Percentiles rank a stretch among this genome's conserved stretches.
Conservation (phyloP, 1,140 invertebrate genomes). For the Oryctes rhinoceros region DNA sequence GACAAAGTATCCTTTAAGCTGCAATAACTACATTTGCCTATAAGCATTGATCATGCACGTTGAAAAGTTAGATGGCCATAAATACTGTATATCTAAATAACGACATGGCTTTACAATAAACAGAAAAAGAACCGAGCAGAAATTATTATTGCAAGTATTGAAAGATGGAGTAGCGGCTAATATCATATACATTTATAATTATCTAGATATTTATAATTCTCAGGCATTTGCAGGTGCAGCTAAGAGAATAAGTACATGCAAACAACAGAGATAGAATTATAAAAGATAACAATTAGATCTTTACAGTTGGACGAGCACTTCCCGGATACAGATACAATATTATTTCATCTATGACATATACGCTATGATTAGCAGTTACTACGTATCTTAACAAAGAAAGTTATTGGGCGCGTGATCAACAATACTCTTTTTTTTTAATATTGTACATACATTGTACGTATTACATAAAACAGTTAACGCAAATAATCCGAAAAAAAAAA, state of each 20-base stretch:
- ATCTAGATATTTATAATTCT: conserved; percentile 7
- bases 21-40: too few relatives aligned
- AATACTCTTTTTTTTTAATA: too few relatives aligned
- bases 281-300: conserved; percentile 39
- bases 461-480: too few relatives aligned
- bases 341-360: conserved; percentile 17
- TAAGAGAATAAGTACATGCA: neutral
- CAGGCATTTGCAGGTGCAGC: neutral
- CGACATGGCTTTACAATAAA: too few relatives aligned
- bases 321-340: conserved; percentile 36
- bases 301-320: conserved; percentile 39
- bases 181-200: conserved; percentile 1
- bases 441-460: too few relatives aligned
- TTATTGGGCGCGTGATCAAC: too few relatives aligned
- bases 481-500: too few relatives aligned
- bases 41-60: too few relatives aligned
- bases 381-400: neutral
- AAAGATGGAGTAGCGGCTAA: neutral
- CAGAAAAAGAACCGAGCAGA: neutral
- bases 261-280: conserved; percentile 10
- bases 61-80: too few relatives aligned
- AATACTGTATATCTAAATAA: too few relatives aligned
- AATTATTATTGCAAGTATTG: neutral
- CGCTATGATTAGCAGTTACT: neutral
- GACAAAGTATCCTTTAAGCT: too few relatives aligned